Conservation (phyloP, 2,797 vertebrate genomes). For the Eospalax fontanierii region DNA sequence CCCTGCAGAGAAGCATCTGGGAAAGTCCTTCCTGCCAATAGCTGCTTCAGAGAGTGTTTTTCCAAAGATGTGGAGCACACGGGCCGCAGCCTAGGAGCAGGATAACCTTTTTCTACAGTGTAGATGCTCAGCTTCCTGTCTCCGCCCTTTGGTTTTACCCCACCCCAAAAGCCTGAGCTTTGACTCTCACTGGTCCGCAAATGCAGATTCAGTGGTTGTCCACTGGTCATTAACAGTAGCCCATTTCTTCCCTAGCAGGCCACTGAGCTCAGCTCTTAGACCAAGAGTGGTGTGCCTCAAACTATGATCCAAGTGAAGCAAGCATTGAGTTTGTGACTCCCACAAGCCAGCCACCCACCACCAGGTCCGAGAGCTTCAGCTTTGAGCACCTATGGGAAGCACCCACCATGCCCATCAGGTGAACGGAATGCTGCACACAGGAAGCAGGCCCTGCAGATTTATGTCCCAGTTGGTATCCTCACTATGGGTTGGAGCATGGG, state of each 20-base stretch:
- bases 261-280: background rate
- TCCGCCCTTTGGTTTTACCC: background rate
- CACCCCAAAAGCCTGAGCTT: background rate
- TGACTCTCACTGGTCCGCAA: background rate
- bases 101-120: background rate
- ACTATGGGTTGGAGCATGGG: background rate
- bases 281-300: fast-evolving
- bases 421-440: fast-evolving
- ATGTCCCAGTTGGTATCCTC: background rate
- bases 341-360: background rate
- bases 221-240: background rate
- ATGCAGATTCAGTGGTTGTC: too few relatives aligned
- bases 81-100: background rate
- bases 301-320: background rate
- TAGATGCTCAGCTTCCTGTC: too few relatives aligned
- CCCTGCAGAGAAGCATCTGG: background rate
- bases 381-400: background rate
- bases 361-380: fast-evolving
- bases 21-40: background rate
- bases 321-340: too few relatives aligned
- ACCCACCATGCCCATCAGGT: background rate
- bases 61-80: background rate
- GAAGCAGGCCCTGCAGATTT: background rate
- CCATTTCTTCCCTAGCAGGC: background rate
- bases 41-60: background rate